A percentile compares a stretch with the other conserved stretches of the same genome.
Conservation (phyloP, 1,140 invertebrate genomes). For the Drosophila cardini region DNA sequence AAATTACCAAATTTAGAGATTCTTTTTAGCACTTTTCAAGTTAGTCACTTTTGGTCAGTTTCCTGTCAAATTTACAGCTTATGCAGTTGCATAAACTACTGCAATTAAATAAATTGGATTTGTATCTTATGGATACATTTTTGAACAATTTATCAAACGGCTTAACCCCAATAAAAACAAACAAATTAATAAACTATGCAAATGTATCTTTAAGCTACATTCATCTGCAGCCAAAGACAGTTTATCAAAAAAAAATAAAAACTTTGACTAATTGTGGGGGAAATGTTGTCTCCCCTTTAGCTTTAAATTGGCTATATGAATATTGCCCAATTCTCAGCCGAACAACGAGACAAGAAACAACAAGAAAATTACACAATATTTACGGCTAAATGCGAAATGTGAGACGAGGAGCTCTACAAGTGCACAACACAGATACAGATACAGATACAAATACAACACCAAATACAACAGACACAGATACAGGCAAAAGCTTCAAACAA, state of each 20-base stretch:
- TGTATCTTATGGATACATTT: slow-evolving; percentile 30
- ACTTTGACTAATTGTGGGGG: slow-evolving; percentile 42
- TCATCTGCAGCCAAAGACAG: slow-evolving; percentile 6
- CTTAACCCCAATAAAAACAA: slow-evolving; percentile 23
- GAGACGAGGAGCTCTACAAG: slow-evolving; percentile 49
- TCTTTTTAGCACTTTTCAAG: not conserved
- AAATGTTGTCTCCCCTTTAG: slow-evolving; percentile 9
- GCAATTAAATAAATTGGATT: slow-evolving; percentile 19
- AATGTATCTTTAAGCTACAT: slow-evolving; percentile 30
- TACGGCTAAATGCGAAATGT: slow-evolving; percentile 39
- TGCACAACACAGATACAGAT: slow-evolving; percentile 23
- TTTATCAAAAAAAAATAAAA: slow-evolving; percentile 23
- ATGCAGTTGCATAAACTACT: slow-evolving; percentile 20
- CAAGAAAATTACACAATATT: slow-evolving; percentile 40
- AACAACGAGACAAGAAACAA: slow-evolving; percentile 15
- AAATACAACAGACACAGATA: not conserved
- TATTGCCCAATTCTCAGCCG: slow-evolving; percentile 39
- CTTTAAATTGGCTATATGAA: slow-evolving; percentile 30
- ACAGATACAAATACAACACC: not conserved
- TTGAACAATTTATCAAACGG: slow-evolving; percentile 36
- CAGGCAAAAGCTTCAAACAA: slow-evolving; percentile 18
- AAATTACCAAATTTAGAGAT: slow-evolving; percentile 63
- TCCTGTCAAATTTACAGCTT: no score
- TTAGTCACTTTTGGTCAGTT: not conserved
- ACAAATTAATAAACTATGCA: slow-evolving; percentile 43